A percentile compares a stretch with the other conserved stretches of the same genome.
phyloP scores from a whole-genome alignment of 2,888 invertebrate species.

The Neuroscelio doddi region DNA sequence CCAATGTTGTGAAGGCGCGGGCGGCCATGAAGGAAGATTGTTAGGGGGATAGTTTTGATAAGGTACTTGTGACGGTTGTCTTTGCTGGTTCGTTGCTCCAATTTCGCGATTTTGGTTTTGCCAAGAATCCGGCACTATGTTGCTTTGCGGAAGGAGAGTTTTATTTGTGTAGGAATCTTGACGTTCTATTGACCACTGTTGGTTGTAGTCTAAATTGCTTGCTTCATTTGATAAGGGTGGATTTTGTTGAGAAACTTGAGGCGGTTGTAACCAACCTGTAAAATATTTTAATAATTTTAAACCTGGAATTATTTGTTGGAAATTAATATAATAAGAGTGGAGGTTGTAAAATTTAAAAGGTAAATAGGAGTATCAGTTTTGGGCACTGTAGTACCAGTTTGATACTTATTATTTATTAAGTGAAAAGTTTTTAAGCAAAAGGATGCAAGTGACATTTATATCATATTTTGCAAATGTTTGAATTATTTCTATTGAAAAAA shows the following conservation, averaged over 20 bases:
- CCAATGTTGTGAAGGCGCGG: conserved; percentile 30
- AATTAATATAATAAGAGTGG: too few relatives aligned
- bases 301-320: neutral
- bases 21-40: conserved; percentile 22
- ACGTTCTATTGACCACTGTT: conserved; percentile 48
- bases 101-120: conserved; percentile 54
- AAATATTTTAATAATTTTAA: neutral
- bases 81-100: conserved; percentile 36
- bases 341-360: neutral
- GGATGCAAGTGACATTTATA: too few relatives aligned
- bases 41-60: conserved; percentile 26
- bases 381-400: too few relatives aligned
- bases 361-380: too few relatives aligned
- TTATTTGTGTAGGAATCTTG: conserved; percentile 23
- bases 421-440: too few relatives aligned
- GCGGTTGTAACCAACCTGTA: conserved; percentile 25
- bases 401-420: too few relatives aligned
- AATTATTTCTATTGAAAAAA: too few relatives aligned
- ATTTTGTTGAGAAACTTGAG: conserved; percentile 10
- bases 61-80: conserved; percentile 35
- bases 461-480: too few relatives aligned
- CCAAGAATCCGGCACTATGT: conserved; percentile 50
- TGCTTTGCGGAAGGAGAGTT: conserved; percentile 31
- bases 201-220: conserved; percentile 46
- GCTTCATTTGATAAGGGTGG: conserved; percentile 30